These are phyloP conservation scores for Lithobates sylvaticus DNA, from an alignment of 2,797 vertebrate species.

Conservation along the genomic window DNA sequence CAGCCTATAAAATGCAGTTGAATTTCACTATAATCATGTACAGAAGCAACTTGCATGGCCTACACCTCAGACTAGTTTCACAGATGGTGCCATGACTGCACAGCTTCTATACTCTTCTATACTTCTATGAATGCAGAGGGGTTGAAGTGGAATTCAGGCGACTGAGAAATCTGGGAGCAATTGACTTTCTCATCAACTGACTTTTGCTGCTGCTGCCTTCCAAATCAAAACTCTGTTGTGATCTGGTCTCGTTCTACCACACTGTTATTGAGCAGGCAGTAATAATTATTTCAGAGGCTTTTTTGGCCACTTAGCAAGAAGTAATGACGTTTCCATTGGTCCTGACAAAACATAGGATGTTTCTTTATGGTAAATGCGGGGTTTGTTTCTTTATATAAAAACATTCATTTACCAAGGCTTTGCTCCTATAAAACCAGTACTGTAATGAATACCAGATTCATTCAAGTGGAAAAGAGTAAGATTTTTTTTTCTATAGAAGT, in stretches of 20 bases:
- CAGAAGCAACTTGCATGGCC: background rate
- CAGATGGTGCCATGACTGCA: background rate
- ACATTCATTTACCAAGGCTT: slow-evolving; percentile 48
- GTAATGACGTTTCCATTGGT: slow-evolving; percentile 48
- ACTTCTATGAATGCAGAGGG: background rate
- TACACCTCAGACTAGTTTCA: background rate
- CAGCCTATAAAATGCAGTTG: background rate
- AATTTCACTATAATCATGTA: background rate
- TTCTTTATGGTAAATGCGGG: slow-evolving; percentile 54
- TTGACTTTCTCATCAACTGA: background rate
- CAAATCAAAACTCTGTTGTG: slow-evolving; percentile 28
- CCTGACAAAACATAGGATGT: slow-evolving; percentile 56
- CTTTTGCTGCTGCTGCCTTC: background rate
- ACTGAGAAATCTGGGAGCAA: background rate
- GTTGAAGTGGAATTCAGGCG: background rate
- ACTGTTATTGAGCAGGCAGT: slow-evolving; percentile 42
- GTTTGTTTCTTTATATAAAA: slow-evolving; percentile 54
- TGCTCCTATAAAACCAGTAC: slow-evolving; percentile 41
- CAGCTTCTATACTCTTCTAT: background rate
- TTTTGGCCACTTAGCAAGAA: slow-evolving; percentile 53
- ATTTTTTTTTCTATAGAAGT: background rate
- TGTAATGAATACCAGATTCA: slow-evolving; percentile 45
- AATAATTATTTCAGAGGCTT: slow-evolving; percentile 48
- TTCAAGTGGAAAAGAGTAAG: slow-evolving; percentile 38
- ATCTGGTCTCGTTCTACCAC: slow-evolving; percentile 30